Evolutionary conservation across 2,113 vertebrate species (phyloP), one percentile per base, ranked within the genome.

Genomic region (Eulemur macaco): DNA sequence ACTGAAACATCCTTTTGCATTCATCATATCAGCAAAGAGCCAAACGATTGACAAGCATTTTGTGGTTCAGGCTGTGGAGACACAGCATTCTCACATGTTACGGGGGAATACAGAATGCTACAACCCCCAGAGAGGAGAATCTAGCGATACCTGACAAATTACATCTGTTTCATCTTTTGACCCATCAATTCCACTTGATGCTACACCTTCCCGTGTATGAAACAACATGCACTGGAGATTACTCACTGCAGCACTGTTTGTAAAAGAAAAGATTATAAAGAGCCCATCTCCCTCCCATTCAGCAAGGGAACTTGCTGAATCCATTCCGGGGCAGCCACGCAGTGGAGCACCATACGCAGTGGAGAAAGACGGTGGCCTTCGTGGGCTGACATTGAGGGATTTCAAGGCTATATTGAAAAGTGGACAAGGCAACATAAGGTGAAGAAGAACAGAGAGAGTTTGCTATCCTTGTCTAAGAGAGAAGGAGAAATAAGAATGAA

Each of bases 261-360:
- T 39, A 37, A 85, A 68, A 84, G 56, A 34, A 68, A 69, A 47
- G 63, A 18, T 1, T 18, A 37, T 74, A 60, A 89, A 18, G 23
- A 86, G 54, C 34, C n/a, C 20, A 7, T 39, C 39, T 39, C 39
- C 39, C 39, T 39, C 39, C 39, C 39, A 39, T 39, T 39, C 39
- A 39, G 39, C 39, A 39, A 68, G 58, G 56, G 64, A 69, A 45
- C 66, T 6, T 78, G 68, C 23, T 12, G 89, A 58, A 6, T 73
- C 73, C 56, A 7, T 54, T 29, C 1, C 7, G 2, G 4, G 8
- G 4, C 1, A 8, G 60, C 58, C 60, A 3, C 29, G 5, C 25
- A 0, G 31, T 14, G 23, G 69, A 9, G 27, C 4, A n/a, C 34
- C 2, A 9, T 0, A 8, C 0, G 2, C 10, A 7, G 2, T 29